Evolutionary conservation across 2,888 invertebrate species (phyloP).

Genomic region (Epistrophe grossulariae): DNA sequence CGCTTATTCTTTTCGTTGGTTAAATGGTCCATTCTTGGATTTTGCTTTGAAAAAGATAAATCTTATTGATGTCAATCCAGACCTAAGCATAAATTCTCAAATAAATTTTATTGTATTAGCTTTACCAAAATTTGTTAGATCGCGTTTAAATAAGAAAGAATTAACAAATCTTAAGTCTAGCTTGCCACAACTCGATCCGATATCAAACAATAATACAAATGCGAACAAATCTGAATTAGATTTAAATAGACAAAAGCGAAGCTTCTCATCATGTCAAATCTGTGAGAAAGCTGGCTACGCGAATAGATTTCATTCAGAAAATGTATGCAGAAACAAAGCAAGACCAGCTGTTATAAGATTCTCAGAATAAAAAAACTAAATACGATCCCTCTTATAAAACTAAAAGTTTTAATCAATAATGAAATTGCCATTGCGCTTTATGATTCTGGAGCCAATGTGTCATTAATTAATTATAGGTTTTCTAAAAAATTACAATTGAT

Average conservation of each 20-base stretch:
- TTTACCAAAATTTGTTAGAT: too few species aligned
- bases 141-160: slow-evolving; percentile 2
- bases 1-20: neutral
- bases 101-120: neutral
- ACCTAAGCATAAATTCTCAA: neutral
- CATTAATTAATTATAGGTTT: too few species aligned
- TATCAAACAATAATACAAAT: neutral
- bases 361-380: too few species aligned
- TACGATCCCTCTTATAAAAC: too few species aligned
- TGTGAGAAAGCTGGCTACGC: neutral
- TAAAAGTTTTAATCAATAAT: too few species aligned
- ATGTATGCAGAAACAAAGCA: neutral
- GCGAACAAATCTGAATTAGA: neutral
- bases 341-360: neutral
- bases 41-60: neutral
- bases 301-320: slow-evolving; percentile 2
- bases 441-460: too few species aligned
- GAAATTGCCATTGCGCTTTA: too few species aligned
- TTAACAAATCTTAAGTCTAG: slow-evolving; percentile 1
- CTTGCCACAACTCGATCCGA: neutral
- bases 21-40: slow-evolving; percentile 1
- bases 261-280: neutral
- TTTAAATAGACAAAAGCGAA: neutral
- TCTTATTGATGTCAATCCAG: slow-evolving; percentile 1
- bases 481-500: too few species aligned